A percentile compares a stretch with the other conserved stretches of the same genome.
phyloP scores from a whole-genome alignment of 1,140 invertebrate species.

The Sycophila sp. region DNA sequence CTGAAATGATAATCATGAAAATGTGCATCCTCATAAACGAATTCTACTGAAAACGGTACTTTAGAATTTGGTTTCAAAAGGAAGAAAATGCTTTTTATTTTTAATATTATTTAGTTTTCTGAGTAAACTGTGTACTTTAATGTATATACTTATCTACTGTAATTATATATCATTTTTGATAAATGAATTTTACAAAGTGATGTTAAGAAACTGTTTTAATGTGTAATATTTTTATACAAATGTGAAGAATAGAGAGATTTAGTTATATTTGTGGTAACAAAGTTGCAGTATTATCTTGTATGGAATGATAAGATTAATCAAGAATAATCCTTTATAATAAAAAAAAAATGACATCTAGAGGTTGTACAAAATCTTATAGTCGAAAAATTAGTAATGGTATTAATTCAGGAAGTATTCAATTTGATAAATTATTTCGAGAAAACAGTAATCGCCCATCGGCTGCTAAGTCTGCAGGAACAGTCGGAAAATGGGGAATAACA shows the following conservation, averaged over 20 bases:
- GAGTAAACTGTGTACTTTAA: too few species aligned
- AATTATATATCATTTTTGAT: neutral
- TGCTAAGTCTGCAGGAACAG: slow-evolving; percentile 86
- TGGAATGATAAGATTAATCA: slow-evolving; percentile 9
- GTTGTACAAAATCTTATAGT: slow-evolving; percentile 69
- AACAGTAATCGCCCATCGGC: slow-evolving; percentile 89
- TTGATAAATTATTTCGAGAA: slow-evolving; percentile 83
- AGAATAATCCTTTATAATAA: neutral
- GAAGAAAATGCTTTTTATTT: too few species aligned
- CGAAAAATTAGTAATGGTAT: slow-evolving; percentile 65
- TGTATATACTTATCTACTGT: too few species aligned
- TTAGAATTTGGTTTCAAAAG: too few species aligned
- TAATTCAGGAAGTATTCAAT: slow-evolving; percentile 73
- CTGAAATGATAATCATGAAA: too few species aligned
- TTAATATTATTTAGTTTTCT: too few species aligned
- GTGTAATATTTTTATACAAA: neutral
- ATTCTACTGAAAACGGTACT: too few species aligned
- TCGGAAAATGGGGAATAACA: slow-evolving; percentile 93
- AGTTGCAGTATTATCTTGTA: neutral
- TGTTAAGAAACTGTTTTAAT: neutral
- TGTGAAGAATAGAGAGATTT: neutral
- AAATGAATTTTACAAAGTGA: neutral
- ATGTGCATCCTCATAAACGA: too few species aligned
- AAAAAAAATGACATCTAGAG: slow-evolving; percentile 67
- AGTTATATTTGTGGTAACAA: neutral